These are phyloP conservation scores for Eretmocerus hayati DNA, from an alignment of 2,888 invertebrate genomes.

Conservation along the genomic window DNA sequence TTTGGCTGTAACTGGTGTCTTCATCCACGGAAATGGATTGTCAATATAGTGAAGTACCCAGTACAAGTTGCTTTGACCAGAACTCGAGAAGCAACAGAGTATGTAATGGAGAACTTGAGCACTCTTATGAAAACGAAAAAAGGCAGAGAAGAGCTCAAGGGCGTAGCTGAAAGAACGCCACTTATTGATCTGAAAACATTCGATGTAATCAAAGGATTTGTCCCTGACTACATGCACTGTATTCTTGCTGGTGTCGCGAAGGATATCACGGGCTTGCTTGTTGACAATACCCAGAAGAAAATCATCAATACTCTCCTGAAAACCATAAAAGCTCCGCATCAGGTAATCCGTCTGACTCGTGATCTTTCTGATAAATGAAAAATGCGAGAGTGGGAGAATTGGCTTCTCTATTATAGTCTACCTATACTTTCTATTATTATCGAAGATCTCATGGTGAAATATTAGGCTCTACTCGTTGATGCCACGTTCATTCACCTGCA, in stretches of 20 bases:
- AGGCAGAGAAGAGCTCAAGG: background rate
- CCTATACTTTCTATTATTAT: slow-evolving; percentile 1
- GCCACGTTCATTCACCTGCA: background rate
- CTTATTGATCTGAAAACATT: background rate
- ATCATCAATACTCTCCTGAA: too few species aligned
- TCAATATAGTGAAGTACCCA: background rate
- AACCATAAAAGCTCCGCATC: background rate
- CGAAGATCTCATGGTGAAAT: background rate
- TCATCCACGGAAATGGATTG: background rate
- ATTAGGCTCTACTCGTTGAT: background rate
- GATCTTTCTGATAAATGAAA: slow-evolving; percentile 2
- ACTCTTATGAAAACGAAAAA: background rate
- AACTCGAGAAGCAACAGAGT: background rate
- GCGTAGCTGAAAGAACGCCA: background rate
- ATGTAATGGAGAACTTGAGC: background rate
- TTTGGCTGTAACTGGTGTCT: background rate
- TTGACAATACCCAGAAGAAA: background rate
- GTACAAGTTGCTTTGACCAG: background rate
- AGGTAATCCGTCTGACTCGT: background rate
- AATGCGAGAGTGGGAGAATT: slow-evolving; percentile 3
- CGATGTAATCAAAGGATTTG: background rate
- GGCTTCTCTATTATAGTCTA: slow-evolving; percentile 5
- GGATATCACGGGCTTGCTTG: background rate
- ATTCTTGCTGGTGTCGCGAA: background rate
- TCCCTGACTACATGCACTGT: background rate